Percentiles rank a stretch among this genome's conserved stretches.
phyloP scores from a whole-genome alignment of 2,113 vertebrate genomes.

The Formicarius rufipectus region DNA sequence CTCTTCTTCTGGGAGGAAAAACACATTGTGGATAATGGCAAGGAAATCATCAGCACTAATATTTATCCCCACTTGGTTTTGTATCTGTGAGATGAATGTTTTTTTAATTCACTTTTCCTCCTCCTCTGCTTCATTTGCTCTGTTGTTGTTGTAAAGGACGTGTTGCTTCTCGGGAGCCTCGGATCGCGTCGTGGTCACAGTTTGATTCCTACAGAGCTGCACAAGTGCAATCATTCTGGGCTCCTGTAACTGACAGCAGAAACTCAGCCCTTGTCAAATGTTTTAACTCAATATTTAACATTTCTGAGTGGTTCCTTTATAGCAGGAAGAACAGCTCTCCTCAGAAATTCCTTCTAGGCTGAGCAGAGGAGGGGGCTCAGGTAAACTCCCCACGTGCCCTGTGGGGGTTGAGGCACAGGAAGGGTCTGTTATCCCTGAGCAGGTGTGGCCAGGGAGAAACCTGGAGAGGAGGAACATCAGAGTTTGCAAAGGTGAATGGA shows the following conservation, averaged over 20 bases:
- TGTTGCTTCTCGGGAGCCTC: not conserved
- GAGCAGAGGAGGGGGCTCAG: not conserved
- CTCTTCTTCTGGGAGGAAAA: not conserved
- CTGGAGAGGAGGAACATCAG: not conserved
- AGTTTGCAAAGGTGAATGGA: not conserved
- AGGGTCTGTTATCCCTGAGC: not conserved
- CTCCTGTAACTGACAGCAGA: not conserved
- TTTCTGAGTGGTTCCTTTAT: not conserved
- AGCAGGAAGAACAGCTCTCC: not conserved
- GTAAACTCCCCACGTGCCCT: not conserved
- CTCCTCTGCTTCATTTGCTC: constrained; percentile 37
- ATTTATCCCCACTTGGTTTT: constrained; percentile 49
- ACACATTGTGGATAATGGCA: constrained; percentile 41
- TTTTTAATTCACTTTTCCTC: constrained; percentile 41
- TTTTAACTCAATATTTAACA: not conserved
- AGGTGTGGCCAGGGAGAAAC: not conserved
- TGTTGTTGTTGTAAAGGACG: not conserved
- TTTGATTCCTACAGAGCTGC: not conserved
- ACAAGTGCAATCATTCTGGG: not conserved
- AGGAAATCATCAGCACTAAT: constrained; percentile 17
- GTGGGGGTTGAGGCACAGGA: not conserved
- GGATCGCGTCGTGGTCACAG: not conserved
- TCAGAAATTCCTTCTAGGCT: not conserved
- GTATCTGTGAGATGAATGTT: constrained; percentile 17
- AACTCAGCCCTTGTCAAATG: not conserved